Conservation (phyloP, 1,140 invertebrate genomes). For the Bombus consobrinus region DNA sequence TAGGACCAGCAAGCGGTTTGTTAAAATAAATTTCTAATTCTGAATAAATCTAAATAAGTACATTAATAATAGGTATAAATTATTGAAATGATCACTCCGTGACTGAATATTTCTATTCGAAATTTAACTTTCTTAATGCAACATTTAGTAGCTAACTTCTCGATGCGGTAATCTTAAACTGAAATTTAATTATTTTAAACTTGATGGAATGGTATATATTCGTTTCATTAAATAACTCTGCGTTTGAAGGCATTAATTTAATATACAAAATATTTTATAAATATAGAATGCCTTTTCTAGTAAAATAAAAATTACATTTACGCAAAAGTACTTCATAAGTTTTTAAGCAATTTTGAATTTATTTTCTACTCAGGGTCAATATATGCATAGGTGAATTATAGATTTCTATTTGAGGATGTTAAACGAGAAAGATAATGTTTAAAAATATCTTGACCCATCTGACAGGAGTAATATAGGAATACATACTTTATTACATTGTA, state of each 20-base stretch:
- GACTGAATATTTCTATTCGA: neutral
- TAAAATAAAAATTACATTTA: neutral
- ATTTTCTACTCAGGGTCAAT: neutral
- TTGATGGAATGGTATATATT: neutral
- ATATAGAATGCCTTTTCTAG: neutral
- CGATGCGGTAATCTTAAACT: neutral
- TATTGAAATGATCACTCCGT: no score
- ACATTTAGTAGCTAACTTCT: no score
- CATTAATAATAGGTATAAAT: no score
- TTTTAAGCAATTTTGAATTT: neutral
- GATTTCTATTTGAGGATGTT: no score
- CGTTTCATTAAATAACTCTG: neutral
- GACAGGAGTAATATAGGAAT: no score
- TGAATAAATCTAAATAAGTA: neutral
- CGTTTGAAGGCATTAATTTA: rapidly evolving
- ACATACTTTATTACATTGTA: no score
- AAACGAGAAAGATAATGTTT: no score
- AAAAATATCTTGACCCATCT: no score
- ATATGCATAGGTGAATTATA: no score
- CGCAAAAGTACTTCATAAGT: rapidly evolving
- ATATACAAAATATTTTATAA: neutral
- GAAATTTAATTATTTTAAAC: neutral
- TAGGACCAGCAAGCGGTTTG: neutral
- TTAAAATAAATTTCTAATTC: neutral
- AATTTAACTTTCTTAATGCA: neutral